Evolutionary conservation across 2,797 vertebrate species (phyloP), one percentile per base, ranked within the genome.

Genomic region (Myotis planiceps): DNA sequence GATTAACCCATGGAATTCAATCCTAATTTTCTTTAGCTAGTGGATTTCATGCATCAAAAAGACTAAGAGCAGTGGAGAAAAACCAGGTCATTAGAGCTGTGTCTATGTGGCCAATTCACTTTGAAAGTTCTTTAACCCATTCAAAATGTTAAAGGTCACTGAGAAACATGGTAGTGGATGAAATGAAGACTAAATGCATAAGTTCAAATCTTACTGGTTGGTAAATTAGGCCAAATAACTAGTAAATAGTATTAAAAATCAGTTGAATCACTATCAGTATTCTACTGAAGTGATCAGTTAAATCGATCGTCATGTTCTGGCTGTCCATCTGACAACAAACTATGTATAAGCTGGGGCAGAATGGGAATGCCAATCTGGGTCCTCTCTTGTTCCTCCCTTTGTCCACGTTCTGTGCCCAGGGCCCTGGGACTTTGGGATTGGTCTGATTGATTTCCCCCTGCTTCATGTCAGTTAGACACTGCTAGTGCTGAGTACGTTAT

Each of bases 161-260:
- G 19, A 69, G 6, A 92, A 92, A 32, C 9, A 19, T 25, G 13
- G 34, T 53, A 10, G 1, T 75, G 42, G 51, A 37, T 79, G 10
- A 92, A 29, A 9, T 79, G 1, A 66, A 42, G 69, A 76, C 3
- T n/a, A 90, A 79, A 76, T 60, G 10, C 4, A 37, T 12, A 51
- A 21, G 14, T 74, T 92, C 10, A 58, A 66, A 71, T 71, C 25
- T 51, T 94, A 6, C 49, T 84, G n/a, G 78, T 66, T 92, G 58
- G 13, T 72, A 93, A 88, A 80, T 91, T 89, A 83, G 21, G 10
- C 29, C 81, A 76, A 82, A 95, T n/a, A 92, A 34, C 34, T 71
- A 82, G 27, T 65, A 90, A 79, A 72, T 85, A 4, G 23, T 75
- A 34, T 82, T 49, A 58, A 87, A 84, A 93, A 66, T 78, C 60